phyloP scores from a whole-genome alignment of 2,797 vertebrate species.

The Mormyrops attenuatus region DNA sequence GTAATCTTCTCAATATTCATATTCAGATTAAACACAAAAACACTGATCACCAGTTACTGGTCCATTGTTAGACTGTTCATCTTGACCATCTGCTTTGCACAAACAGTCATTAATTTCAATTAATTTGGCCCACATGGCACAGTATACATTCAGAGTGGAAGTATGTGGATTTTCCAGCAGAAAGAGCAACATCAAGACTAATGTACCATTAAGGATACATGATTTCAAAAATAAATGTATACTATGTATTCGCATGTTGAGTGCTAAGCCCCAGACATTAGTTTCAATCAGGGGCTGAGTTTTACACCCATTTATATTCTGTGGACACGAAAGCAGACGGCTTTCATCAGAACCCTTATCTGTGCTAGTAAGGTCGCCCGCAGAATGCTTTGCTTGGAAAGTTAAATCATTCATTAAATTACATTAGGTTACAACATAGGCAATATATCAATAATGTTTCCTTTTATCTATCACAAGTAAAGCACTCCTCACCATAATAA shows the following conservation, averaged over 20 bases:
- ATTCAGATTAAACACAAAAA: background rate
- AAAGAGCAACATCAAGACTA: background rate
- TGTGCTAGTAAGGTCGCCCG: background rate
- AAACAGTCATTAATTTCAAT: background rate
- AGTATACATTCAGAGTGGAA: background rate
- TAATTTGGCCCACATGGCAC: background rate
- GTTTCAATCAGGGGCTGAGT: background rate
- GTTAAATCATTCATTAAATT: background rate
- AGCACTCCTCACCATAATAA: background rate
- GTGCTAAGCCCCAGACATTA: background rate
- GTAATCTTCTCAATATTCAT: background rate
- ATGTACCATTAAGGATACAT: background rate
- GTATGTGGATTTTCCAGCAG: background rate
- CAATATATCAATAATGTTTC: slow-evolving; percentile 5
- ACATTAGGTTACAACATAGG: background rate
- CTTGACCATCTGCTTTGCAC: background rate
- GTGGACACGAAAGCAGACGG: background rate
- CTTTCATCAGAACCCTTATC: background rate
- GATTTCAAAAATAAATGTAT: background rate
- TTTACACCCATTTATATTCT: background rate
- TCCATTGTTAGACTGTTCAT: background rate
- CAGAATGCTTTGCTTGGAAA: background rate
- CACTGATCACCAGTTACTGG: background rate
- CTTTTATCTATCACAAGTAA: background rate
- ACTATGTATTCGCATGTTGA: background rate